Conservation (phyloP, 2,888 invertebrate genomes). For the Pachymerium ferrugineum region DNA sequence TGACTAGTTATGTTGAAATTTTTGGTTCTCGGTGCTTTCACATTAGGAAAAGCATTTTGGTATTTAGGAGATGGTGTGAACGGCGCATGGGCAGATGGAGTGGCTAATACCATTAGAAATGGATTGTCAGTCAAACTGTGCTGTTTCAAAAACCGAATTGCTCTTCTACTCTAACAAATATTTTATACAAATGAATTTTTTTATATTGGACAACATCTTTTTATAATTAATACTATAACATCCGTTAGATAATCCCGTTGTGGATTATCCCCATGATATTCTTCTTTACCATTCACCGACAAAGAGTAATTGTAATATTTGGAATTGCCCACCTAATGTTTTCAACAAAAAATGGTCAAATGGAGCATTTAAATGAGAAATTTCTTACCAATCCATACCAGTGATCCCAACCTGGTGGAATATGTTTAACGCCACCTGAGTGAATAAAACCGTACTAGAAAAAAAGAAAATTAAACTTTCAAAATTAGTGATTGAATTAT, state of each 20-base stretch:
- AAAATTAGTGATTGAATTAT: neutral
- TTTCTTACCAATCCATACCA: slow-evolving; percentile 70
- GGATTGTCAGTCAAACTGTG: slow-evolving; percentile 47
- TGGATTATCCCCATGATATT: slow-evolving; percentile 55
- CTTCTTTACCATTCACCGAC: slow-evolving; percentile 69
- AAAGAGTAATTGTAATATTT: slow-evolving; percentile 85
- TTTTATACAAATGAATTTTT: slow-evolving; percentile 9
- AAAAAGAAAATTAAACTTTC: slow-evolving; percentile 30
- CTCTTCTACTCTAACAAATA: slow-evolving; percentile 43
- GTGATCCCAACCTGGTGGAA: slow-evolving; percentile 79
- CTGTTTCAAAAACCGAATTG: slow-evolving; percentile 43
- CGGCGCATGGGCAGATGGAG: slow-evolving; percentile 82
- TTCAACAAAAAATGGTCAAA: neutral
- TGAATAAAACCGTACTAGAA: slow-evolving; percentile 58
- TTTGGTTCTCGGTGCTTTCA: slow-evolving; percentile 60
- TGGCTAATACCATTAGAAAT: slow-evolving; percentile 79
- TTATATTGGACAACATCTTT: neutral
- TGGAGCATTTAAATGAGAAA: neutral
- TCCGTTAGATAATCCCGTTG: slow-evolving; percentile 71
- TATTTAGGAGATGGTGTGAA: slow-evolving; percentile 76
- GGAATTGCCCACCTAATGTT: slow-evolving; percentile 69
- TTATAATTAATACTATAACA: slow-evolving; percentile 60
- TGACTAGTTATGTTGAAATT: slow-evolving; percentile 52
- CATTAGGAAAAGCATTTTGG: slow-evolving; percentile 55
- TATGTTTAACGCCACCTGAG: slow-evolving; percentile 59